Conservation (phyloP, 2,888 invertebrate genomes). For the Xestia ashworthii region DNA sequence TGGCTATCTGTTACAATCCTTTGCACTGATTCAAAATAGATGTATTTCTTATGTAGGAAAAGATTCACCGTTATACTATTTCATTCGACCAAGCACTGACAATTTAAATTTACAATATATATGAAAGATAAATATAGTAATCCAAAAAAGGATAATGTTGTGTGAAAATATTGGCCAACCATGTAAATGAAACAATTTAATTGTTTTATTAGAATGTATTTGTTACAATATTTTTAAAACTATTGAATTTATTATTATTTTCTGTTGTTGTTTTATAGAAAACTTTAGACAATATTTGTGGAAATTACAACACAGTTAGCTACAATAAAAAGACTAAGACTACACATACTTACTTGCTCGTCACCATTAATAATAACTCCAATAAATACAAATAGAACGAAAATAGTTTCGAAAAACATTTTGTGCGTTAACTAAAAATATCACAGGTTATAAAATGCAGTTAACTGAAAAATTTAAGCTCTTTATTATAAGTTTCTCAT, state of each 20-base stretch:
- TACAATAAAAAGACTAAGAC: neutral
- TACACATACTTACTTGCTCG: constrained; percentile 72
- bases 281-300: too few species aligned
- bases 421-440: constrained; percentile 68
- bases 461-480: constrained; percentile 19
- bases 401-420: constrained; percentile 75
- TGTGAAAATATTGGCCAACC: neutral
- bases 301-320: constrained; percentile 7
- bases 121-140: neutral
- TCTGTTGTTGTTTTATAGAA: neutral
- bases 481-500: constrained; percentile 30
- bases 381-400: constrained; percentile 69
- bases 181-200: neutral
- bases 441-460: constrained; percentile 75
- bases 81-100: neutral
- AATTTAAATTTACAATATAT: neutral
- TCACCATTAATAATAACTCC: constrained; percentile 66
- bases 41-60: neutral
- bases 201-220: neutral
- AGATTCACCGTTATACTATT: neutral
- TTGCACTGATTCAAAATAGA: neutral
- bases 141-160: neutral
- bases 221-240: neutral
- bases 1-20: neutral
- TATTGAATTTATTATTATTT: neutral